Evolutionary conservation across 2,797 vertebrate genomes (phyloP).

Genomic region (Helarctos malayanus): DNA sequence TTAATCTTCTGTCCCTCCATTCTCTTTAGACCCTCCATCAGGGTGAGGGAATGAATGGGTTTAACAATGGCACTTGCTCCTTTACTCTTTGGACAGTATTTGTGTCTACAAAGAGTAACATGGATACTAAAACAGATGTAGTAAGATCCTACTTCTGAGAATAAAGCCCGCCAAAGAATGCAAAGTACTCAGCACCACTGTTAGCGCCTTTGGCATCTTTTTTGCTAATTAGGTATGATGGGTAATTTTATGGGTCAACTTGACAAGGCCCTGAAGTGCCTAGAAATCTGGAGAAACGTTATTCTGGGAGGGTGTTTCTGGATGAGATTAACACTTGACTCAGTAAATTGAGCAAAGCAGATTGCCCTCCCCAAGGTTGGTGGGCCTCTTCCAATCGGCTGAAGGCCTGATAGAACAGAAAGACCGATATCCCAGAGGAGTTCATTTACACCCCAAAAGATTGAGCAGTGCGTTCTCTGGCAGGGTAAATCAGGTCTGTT

Average conservation of each 20-base stretch:
- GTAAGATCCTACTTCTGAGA: background rate
- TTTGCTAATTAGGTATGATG: background rate
- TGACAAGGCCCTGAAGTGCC: background rate
- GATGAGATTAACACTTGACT: background rate
- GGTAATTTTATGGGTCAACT: background rate
- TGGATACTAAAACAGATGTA: background rate
- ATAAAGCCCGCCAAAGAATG: background rate
- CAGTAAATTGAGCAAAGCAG: background rate
- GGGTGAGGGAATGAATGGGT: background rate
- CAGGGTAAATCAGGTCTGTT: background rate
- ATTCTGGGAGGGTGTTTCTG: background rate
- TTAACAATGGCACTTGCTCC: background rate
- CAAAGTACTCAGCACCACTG: background rate
- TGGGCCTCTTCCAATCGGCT: background rate
- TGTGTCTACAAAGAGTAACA: background rate
- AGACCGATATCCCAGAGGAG: background rate
- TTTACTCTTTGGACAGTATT: background rate
- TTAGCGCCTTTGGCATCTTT: background rate
- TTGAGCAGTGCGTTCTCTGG: background rate
- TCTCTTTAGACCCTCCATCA: background rate
- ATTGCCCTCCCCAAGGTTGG: background rate
- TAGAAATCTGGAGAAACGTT: background rate
- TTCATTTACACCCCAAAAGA: background rate
- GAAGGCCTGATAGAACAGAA: background rate
- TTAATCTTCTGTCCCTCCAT: background rate